These are phyloP conservation scores for Gymnothorax reevesii DNA, from an alignment of 2,797 vertebrate species.

Conservation along the genomic window DNA sequence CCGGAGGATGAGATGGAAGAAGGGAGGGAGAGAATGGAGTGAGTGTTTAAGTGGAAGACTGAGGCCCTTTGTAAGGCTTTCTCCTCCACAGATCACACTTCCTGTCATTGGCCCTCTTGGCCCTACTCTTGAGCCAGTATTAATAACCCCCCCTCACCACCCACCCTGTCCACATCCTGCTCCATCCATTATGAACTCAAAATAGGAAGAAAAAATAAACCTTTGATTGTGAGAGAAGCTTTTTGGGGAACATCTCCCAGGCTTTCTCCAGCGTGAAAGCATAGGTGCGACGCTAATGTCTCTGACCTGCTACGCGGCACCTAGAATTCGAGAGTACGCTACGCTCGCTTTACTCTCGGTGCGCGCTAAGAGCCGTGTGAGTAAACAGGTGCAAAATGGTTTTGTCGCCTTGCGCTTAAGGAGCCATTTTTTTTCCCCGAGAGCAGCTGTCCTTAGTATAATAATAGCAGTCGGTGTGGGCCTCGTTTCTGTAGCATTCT, in stretches of 20 bases:
- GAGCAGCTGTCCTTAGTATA: not conserved
- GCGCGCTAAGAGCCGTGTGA: not conserved
- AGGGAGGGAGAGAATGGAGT: conserved; percentile 6
- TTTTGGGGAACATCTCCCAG: not conserved
- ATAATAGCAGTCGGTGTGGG: conserved; percentile 4
- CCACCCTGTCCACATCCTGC: not conserved
- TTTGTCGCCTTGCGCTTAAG: not conserved
- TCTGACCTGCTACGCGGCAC: not conserved
- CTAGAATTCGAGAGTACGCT: not conserved
- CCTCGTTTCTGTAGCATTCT: not conserved
- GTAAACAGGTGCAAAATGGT: not conserved
- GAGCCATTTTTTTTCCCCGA: not conserved
- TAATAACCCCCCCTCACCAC: not conserved
- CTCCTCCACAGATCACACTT: conserved; percentile 51
- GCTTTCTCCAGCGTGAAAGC: conserved; percentile 47
- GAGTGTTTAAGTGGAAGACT: conserved; percentile 55
- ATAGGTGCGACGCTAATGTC: not conserved
- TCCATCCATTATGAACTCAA: not conserved
- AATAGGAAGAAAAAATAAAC: not conserved
- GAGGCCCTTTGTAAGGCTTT: conserved; percentile 57
- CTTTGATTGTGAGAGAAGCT: not conserved
- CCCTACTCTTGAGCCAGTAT: not conserved
- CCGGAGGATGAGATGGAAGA: not conserved
- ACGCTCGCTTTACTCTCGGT: not conserved
- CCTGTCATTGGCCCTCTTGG: conserved; percentile 53